These are phyloP conservation scores for Phoebastria nigripes DNA, from an alignment of 2,797 vertebrate species.

Conservation along the genomic window DNA sequence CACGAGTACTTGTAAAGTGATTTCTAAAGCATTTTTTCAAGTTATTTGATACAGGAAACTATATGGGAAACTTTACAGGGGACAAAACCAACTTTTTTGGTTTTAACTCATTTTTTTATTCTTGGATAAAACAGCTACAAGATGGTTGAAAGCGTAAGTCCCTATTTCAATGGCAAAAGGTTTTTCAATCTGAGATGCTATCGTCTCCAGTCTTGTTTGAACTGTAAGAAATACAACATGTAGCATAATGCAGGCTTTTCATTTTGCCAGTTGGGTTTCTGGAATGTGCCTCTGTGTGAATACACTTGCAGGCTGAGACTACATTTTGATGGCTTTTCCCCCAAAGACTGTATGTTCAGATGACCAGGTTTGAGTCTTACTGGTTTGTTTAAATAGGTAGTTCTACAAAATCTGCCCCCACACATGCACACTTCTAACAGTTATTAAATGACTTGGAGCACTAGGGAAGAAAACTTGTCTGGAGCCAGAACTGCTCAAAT, in stretches of 20 bases:
- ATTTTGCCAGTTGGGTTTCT: background rate
- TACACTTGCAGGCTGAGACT: background rate
- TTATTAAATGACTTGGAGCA: background rate
- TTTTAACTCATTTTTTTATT: slow-evolving; percentile 69
- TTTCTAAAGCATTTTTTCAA: slow-evolving; percentile 58
- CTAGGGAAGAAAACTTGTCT: background rate
- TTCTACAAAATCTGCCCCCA: background rate
- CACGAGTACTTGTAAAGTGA: slow-evolving; percentile 14
- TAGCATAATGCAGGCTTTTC: background rate
- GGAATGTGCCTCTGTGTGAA: background rate
- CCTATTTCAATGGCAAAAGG: background rate
- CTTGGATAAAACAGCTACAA: slow-evolving; percentile 56
- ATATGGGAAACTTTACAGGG: slow-evolving; percentile 61
- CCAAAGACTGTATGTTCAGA: background rate
- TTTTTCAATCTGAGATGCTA: background rate
- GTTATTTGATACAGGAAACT: slow-evolving; percentile 63
- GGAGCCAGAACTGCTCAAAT: background rate
- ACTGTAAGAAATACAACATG: background rate
- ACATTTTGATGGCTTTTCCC: background rate
- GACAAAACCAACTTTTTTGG: slow-evolving; percentile 60
- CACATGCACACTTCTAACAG: background rate
- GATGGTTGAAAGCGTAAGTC: slow-evolving; percentile 13
- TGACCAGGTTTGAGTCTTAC: background rate
- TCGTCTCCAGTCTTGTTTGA: background rate
- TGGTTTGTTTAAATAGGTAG: background rate